Evolutionary conservation across 2,113 vertebrate genomes (phyloP).

Genomic region (Cyphomyrus discorhynchus): DNA sequence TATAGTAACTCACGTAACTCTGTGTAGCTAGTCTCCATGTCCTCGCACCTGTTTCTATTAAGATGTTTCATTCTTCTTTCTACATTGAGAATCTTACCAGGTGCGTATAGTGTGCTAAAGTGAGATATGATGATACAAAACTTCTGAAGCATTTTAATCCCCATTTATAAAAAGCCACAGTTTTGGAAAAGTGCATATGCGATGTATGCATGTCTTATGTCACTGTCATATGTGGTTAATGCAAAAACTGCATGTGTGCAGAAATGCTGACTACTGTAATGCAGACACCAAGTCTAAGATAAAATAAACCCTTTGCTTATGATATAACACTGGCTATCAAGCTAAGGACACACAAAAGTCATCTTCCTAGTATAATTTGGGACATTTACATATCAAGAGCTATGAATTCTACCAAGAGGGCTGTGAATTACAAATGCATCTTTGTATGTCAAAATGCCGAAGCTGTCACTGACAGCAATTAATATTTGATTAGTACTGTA

Average conservation of each 20-base stretch:
- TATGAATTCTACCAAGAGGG: neutral
- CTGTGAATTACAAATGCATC: neutral
- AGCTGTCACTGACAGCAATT: neutral
- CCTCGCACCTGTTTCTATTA: neutral
- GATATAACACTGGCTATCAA: too few species aligned
- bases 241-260: neutral
- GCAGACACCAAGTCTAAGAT: neutral
- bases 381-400: constrained; percentile 1
- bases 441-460: neutral
- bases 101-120: neutral
- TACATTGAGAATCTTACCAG: neutral
- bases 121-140: neutral
- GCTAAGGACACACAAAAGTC: neutral
- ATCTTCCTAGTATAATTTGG: neutral
- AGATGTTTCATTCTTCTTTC: neutral
- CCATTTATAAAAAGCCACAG: neutral
- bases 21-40: neutral
- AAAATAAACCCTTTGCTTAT: neutral
- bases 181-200: neutral
- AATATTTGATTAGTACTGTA: constrained; percentile 3
- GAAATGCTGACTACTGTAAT: constrained; percentile 6
- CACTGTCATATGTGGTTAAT: neutral
- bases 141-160: neutral
- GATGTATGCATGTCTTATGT: neutral
- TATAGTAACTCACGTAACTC: neutral